Evolutionary conservation across 2,113 vertebrate species (phyloP).

Genomic region (Deroptyus accipitrinus): DNA sequence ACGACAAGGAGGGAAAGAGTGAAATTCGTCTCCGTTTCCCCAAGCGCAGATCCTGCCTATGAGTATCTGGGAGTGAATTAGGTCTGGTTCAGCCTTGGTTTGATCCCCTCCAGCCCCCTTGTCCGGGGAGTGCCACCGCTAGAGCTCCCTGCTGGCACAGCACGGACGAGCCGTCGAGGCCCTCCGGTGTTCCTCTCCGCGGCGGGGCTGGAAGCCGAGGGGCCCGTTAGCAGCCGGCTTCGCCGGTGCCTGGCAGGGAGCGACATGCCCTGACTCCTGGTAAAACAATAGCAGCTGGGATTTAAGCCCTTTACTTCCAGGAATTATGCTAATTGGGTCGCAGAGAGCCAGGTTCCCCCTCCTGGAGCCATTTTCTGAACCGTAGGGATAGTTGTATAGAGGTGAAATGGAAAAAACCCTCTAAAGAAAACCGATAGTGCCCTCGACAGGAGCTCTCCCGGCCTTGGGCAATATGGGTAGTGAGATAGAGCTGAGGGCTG

Average conservation of each 20-base stretch:
- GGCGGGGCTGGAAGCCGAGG: not conserved
- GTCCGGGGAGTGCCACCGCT: fast-evolving
- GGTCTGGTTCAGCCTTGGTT: not conserved
- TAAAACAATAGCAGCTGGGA: not conserved
- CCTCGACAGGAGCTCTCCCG: not conserved
- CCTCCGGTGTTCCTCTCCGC: not conserved
- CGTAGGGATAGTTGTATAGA: not conserved
- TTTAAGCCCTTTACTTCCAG: not conserved
- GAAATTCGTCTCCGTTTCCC: fast-evolving
- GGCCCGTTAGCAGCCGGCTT: not conserved
- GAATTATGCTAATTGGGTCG: not conserved
- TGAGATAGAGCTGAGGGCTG: fast-evolving
- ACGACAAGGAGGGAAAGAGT: not conserved
- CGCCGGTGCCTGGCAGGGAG: not conserved
- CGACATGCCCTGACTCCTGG: not conserved
- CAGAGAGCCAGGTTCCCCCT: not conserved
- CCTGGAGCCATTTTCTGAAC: not conserved
- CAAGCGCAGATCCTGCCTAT: not conserved
- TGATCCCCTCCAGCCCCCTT: not conserved
- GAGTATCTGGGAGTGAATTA: fast-evolving
- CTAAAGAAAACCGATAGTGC: not conserved
- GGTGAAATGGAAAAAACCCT: not conserved
- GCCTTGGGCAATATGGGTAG: not conserved
- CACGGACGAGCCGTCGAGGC: fast-evolving
- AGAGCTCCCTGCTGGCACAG: not conserved